Base-by-base conservation (phyloP, 1,140 invertebrate species). In the Drosophila navojoa region DNA sequence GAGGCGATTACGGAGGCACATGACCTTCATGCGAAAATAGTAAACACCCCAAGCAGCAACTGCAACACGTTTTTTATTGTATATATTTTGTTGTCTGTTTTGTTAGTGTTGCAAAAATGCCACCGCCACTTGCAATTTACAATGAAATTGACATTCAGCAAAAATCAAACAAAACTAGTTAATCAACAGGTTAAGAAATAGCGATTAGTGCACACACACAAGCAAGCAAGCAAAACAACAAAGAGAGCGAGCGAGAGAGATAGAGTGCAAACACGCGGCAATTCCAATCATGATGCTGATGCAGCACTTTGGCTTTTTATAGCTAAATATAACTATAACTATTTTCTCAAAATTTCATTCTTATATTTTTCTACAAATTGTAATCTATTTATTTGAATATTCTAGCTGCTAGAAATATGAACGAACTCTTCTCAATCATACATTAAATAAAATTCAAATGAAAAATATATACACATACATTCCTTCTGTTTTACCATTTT, bases 91-190 rank as follows among this genome's bases (percentile, higher is more conserved):
- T 47, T 47, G 44, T 19, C n/a, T 44, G 44, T 19, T 44, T 44
- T 15, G 42, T 44, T 27, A 32, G 76, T 62, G 47, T 58, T 58
- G 57, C 49, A 63, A 68, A 74, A 61, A 69, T 69, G 57, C 64
- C 57, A 29, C 42, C 54, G 55, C 55, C 16, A 62, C 57, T 68
- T 77, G 77, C 81, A 77, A 85, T 84, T 78, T 85, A 73, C 85
- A 89, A 82, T 79, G 84, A 82, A 87, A 86, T 89, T 89, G 82
- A 89, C 82, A 87, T 87, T 87, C 82, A 84, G 76, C 76, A 63
- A 84, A 77, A 77, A 55, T 71, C 53, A 79, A 89, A 79, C 66
- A 82, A 89, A 84, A 86, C 84, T 77, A 77, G 82, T 89, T 87
- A 84, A 82, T 82, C 72, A 60, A 57, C 72, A 53, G 57, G 54